Base-by-base conservation (phyloP, 2,113 vertebrate genomes). In the Thoracochromis brauschi region DNA sequence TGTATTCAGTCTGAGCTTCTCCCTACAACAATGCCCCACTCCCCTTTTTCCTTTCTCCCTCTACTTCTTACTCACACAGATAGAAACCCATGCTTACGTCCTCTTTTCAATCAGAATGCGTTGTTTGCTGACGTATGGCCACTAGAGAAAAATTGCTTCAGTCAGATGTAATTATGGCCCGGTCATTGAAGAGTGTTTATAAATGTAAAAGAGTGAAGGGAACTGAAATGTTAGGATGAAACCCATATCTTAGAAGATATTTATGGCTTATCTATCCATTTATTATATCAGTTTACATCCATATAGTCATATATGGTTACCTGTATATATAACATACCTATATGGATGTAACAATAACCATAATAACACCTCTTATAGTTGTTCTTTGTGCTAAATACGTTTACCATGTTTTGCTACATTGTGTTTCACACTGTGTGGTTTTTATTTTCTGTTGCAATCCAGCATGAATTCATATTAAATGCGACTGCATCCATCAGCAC, bases 401-500 rank as follows among this genome's bases (percentile, higher is more conserved):
- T 87, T 14, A 71, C 88, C 10, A 75, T 58, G 80, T 90, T 68
- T 51, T 87, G 9, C 79, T 79, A 17, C 7, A 9, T 54, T 13
- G 51, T 84, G 85, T 87, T 83, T 85, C 68, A 40, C 78, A 35
- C 81, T 12, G 33, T 38, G 68, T 9, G 29, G 42, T 38, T 51
- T 33, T 21, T 38, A 49, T 13, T 68, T 92, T 94, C 75, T 86
- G 80, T 93, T 86, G 82, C 90, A 81, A 54, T 93, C 82, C 89
- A 84, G 85, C 90, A 85, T 88, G 90, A 94, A 95, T 94, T 88
- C 87, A 90, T 94, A 91, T 95, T 92, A 93, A 93, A 92, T 92
- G 84, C 92, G 93, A 94, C 93, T 94, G 91, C 93, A 95, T 94
- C 95, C 93, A 92, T 97, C 96, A 96, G 93, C 96, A 91, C 92